Evolutionary conservation across 2,797 vertebrate species (phyloP).

Genomic region (Pygocentrus nattereri): DNA sequence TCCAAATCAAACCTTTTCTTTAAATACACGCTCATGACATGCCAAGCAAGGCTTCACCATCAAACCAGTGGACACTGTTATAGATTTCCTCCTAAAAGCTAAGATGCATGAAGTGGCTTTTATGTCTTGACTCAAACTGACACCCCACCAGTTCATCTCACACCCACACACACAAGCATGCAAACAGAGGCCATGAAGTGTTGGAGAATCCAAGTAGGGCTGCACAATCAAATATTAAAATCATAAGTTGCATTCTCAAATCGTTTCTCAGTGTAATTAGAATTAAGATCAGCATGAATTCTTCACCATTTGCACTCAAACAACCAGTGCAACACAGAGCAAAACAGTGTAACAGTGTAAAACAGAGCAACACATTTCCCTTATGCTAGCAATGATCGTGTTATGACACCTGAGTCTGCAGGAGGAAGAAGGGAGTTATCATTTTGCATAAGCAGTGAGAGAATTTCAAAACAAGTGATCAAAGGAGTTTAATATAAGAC

Average conservation of each 20-base stretch:
- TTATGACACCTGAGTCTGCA: no score
- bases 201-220: background rate
- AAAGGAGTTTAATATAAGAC: no score
- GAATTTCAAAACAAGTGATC: no score
- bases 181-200: background rate
- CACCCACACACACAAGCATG: background rate
- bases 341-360: no score
- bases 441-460: no score
- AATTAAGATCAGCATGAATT: background rate
- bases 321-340: no score
- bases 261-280: background rate
- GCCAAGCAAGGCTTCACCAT: background rate
- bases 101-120: constrained; percentile 43
- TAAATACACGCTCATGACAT: constrained; percentile 2
- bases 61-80: constrained; percentile 16
- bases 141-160: background rate
- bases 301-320: no score
- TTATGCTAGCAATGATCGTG: no score
- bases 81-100: constrained; percentile 49
- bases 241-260: background rate
- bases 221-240: background rate
- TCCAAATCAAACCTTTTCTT: constrained; percentile 63
- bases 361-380: no score
- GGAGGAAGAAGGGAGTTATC: no score
- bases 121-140: constrained; percentile 3